Conservation (phyloP, 2,113 vertebrate genomes). For the Campylomormyrus tamandua region DNA sequence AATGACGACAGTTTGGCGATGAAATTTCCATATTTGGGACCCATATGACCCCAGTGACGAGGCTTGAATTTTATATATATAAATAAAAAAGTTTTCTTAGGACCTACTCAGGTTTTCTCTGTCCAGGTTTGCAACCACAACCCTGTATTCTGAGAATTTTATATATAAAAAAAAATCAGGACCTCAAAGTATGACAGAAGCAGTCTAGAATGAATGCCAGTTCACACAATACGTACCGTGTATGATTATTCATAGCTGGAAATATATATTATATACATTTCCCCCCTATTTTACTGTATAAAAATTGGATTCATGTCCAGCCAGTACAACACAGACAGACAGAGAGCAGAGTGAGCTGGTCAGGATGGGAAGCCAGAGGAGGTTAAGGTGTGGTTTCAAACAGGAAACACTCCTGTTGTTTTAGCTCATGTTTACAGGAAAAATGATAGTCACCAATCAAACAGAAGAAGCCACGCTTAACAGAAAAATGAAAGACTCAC, state of each 20-base stretch:
- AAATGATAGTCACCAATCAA: neutral
- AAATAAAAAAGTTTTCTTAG: neutral
- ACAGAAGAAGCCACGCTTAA: neutral
- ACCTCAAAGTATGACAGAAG: neutral
- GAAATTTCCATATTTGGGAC: slow-evolving; percentile 22
- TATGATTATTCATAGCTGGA: neutral
- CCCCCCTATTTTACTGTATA: neutral
- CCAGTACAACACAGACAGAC: neutral
- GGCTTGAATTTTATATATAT: neutral
- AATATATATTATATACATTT: neutral
- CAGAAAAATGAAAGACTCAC: neutral
- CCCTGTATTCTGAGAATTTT: neutral
- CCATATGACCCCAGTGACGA: slow-evolving; percentile 16
- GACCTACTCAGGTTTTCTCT: neutral
- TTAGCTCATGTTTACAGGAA: neutral
- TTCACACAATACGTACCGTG: neutral
- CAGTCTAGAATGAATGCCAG: neutral
- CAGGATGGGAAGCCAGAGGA: neutral
- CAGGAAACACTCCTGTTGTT: neutral
- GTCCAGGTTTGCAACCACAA: neutral
- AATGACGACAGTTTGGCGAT: neutral
- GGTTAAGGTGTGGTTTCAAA: neutral
- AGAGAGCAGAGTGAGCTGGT: neutral
- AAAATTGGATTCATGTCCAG: neutral
- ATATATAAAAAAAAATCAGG: neutral